Percentiles rank a stretch among this genome's conserved stretches.
Evolutionary conservation across 2,888 invertebrate genomes (phyloP).

Genomic region (Eurois occulta): DNA sequence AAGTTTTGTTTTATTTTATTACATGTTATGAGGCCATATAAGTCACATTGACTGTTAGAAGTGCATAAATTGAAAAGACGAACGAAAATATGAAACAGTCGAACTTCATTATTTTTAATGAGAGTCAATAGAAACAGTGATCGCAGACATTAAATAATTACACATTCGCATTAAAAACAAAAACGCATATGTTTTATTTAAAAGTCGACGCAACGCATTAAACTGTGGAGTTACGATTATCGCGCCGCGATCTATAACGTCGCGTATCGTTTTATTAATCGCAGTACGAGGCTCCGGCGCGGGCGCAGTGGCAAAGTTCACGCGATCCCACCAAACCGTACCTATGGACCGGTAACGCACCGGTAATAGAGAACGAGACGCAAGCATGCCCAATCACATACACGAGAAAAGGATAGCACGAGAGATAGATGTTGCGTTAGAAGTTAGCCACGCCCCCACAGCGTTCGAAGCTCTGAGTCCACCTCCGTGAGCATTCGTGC

Average conservation of each 20-base stretch:
- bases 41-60: slow-evolving; percentile 29
- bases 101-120: slow-evolving; percentile 29
- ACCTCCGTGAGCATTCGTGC: slow-evolving; percentile 89
- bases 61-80: slow-evolving; percentile 3
- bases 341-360: slow-evolving; percentile 84
- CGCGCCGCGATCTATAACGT: slow-evolving; percentile 85
- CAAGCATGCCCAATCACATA: slow-evolving; percentile 40
- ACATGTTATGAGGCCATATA: slow-evolving; percentile 5
- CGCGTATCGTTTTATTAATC: slow-evolving; percentile 87
- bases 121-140: slow-evolving; percentile 43
- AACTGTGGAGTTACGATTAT: slow-evolving; percentile 82
- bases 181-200: slow-evolving; percentile 69
- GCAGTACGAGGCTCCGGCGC: slow-evolving; percentile 76
- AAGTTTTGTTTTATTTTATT: slow-evolving; percentile 25
- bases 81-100: slow-evolving; percentile 24
- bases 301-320: slow-evolving; percentile 88
- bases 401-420: slow-evolving; percentile 76
- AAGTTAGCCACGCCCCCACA: slow-evolving; percentile 85
- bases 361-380: slow-evolving; percentile 81
- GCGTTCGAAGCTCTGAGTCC: slow-evolving; percentile 83
- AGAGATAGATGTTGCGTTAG: slow-evolving; percentile 88
- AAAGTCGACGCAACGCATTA: slow-evolving; percentile 71
- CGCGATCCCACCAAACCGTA: slow-evolving; percentile 84
- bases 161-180: slow-evolving; percentile 67
- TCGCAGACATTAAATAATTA: slow-evolving; percentile 63